Percentiles rank a stretch among this genome's conserved stretches.
Conservation (phyloP, 2,113 vertebrate species). For the Papio anubis region DNA sequence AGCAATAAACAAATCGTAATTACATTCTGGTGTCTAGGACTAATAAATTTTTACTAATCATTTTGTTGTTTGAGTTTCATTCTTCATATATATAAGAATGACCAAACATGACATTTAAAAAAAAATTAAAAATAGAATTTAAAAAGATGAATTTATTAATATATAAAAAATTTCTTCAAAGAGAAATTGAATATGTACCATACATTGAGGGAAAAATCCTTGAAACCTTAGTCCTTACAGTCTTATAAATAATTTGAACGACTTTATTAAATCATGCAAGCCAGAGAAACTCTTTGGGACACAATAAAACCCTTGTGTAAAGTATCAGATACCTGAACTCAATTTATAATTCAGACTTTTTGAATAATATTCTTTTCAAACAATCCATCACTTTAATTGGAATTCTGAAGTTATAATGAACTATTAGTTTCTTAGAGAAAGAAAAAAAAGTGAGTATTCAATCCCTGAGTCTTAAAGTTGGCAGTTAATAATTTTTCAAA, state of each 20-base stretch:
- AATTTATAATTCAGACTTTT: constrained; percentile 64
- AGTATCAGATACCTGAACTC: constrained; percentile 39
- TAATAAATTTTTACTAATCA: neutral
- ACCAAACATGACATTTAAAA: neutral
- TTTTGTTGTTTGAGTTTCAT: neutral
- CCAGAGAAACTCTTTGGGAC: neutral
- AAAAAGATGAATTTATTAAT: neutral
- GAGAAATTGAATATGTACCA: neutral
- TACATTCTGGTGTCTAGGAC: neutral
- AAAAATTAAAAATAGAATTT: neutral
- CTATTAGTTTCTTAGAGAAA: constrained; percentile 63
- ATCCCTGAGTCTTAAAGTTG: constrained; percentile 57
- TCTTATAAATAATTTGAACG: neutral
- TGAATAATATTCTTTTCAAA: constrained; percentile 56
- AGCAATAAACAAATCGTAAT: neutral
- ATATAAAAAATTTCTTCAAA: neutral
- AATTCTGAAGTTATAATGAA: constrained; percentile 75
- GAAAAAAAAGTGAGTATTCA: constrained; percentile 62
- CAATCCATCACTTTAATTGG: constrained; percentile 77
- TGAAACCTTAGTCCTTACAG: neutral
- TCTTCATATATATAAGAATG: neutral
- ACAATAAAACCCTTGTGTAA: neutral
- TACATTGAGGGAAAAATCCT: neutral
- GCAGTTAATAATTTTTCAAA: constrained; percentile 67
- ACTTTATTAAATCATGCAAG: constrained; percentile 30